These are phyloP conservation scores for Pelodiscus sinensis DNA, from an alignment of 2,113 vertebrate species.

Conservation along the genomic window DNA sequence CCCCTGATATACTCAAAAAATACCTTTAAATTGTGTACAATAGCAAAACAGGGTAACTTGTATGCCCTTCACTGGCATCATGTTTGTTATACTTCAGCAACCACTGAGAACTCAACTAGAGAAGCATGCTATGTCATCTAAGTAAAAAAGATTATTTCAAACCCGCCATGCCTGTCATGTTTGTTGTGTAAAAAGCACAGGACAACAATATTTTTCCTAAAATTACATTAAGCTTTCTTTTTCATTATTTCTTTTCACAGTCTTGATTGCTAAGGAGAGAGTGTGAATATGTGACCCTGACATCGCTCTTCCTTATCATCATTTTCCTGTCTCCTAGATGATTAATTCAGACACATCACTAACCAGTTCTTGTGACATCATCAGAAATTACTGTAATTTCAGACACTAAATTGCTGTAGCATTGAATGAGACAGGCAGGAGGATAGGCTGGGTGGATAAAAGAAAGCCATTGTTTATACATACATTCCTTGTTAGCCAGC, in stretches of 20 bases:
- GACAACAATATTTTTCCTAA: constrained; percentile 19
- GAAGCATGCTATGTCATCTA: neutral
- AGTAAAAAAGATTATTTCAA: neutral
- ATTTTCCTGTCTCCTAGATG: neutral
- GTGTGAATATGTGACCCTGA: neutral
- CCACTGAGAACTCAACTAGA: neutral
- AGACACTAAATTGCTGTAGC: constrained; percentile 12
- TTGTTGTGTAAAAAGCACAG: neutral
- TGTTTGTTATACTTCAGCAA: neutral
- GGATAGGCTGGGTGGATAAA: neutral
- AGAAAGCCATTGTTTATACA: neutral
- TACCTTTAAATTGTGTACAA: neutral
- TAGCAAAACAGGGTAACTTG: neutral
- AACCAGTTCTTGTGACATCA: neutral
- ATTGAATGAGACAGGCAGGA: neutral
- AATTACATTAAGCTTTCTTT: neutral
- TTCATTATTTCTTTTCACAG: constrained; percentile 41
- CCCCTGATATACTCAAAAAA: neutral
- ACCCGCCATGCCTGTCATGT: neutral
- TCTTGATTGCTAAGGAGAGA: neutral
- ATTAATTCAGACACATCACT: neutral
- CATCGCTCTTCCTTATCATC: constrained; percentile 14
- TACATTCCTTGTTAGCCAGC: constrained; percentile 4
- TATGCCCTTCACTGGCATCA: neutral
- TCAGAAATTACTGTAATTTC: neutral